Evolutionary conservation across 2,113 vertebrate species (phyloP), one percentile per base, ranked within the genome.

Genomic region (Protomyctophum bolini): DNA sequence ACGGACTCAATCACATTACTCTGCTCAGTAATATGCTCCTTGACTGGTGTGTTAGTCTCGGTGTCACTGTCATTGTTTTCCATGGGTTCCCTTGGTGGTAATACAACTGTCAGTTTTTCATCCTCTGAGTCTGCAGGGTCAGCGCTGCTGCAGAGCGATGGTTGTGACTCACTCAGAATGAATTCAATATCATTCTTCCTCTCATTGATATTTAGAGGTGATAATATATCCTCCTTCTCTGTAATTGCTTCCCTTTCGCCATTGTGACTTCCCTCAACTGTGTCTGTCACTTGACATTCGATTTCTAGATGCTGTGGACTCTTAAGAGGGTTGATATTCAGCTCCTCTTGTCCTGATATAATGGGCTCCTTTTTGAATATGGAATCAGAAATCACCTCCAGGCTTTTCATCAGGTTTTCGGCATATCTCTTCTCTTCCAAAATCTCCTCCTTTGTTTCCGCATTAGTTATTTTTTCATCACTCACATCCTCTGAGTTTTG

Each of bases 331-430:
- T 72, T 87, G 81, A 75, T 80, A 70, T 85, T 87, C 49, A 15
- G 66, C 57, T 80, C 72, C 70, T 76, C 81, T 15, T 82, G 68
- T 74, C 74, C 83, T 62, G 84, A 70, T 79, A 87, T 76, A 70
- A 89, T 70, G 5, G 80, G 8, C 51, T 71, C 82, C 83, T 92
- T 67, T 66, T 93, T 83, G 83, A 93, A 87, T 63, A 91, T 7
- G 0, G 93, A 86, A 61, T 90, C 54, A 0, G 77, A 81, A 82
- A 93, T 94, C 79, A 87, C 81, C 66, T 93, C 90, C 63, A 94
- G 83, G 83, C 82, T 88, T 86, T 93, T 92, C 49, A 89, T 90
- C 12, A 88, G 48, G 0, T 90, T 86, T 51, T 88, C 79, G 1
- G 86, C 41, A 9, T 90, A 94, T 62, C 56, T 10, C 1, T 88